Evolutionary conservation across 2,113 vertebrate species (phyloP).

Genomic region (Channa maculata): DNA sequence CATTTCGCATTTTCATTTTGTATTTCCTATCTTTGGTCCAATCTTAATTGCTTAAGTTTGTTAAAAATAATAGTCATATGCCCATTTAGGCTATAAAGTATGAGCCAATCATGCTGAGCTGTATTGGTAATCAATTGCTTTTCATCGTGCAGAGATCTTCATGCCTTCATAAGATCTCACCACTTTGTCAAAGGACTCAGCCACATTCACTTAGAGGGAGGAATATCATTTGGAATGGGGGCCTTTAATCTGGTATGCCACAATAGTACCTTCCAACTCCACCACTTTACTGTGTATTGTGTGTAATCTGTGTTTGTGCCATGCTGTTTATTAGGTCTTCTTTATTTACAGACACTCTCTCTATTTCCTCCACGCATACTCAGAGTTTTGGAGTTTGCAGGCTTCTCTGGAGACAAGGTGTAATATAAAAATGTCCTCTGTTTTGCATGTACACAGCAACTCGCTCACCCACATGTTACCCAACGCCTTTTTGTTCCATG

Average conservation of each 20-base stretch:
- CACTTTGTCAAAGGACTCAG: slow-evolving; percentile 76
- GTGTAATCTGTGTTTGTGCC: not conserved
- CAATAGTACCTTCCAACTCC: not conserved
- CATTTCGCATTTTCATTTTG: too few species aligned
- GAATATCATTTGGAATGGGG: slow-evolving; percentile 85
- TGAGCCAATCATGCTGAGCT: not conserved
- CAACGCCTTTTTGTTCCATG: not conserved
- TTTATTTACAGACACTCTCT: slow-evolving; percentile 83
- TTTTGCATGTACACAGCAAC: not conserved
- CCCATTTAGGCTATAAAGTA: not conserved
- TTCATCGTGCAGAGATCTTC: slow-evolving; percentile 79
- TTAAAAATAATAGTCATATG: too few species aligned
- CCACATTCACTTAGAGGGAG: slow-evolving; percentile 85
- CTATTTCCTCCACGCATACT: slow-evolving; percentile 86
- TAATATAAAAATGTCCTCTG: fast-evolving
- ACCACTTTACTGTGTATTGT: not conserved
- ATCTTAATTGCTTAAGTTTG: too few species aligned
- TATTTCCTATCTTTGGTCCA: too few species aligned
- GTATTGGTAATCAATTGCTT: not conserved
- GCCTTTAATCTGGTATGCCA: slow-evolving; percentile 86
- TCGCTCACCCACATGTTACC: not conserved
- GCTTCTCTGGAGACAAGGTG: slow-evolving; percentile 89
- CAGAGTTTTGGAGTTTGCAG: slow-evolving; percentile 86
- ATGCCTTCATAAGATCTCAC: slow-evolving; percentile 79
- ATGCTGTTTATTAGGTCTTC: not conserved